phyloP scores from a whole-genome alignment of 2,888 invertebrate genomes.

The Stenolophus ochropezus region DNA sequence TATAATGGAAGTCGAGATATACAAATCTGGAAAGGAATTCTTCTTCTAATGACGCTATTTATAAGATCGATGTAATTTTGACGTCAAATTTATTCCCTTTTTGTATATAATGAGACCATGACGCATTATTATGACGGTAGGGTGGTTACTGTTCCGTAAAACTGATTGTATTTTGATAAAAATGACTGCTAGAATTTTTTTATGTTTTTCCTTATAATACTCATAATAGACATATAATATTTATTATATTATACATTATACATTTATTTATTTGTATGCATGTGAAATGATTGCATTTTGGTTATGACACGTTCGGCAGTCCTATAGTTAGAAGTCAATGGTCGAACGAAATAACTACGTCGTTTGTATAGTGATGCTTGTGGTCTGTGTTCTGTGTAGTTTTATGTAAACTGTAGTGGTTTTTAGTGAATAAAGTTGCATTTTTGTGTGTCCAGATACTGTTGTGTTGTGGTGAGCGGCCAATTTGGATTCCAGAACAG shows the following conservation, averaged over 20 bases:
- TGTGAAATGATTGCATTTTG: too few relatives aligned
- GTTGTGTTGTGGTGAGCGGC: background rate
- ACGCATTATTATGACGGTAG: background rate
- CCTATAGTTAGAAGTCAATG: too few relatives aligned
- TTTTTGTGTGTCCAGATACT: background rate
- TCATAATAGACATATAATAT: too few relatives aligned
- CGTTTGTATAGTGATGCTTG: background rate
- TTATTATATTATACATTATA: too few relatives aligned
- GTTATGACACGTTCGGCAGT: too few relatives aligned
- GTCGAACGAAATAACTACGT: background rate
- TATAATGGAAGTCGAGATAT: background rate
- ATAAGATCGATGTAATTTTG: constrained; percentile 7
- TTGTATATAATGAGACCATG: background rate
- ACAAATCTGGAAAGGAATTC: constrained; percentile 3
- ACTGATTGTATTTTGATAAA: background rate
- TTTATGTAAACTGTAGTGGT: background rate
- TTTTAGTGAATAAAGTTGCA: background rate
- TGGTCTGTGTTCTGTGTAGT: background rate
- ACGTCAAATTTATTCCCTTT: constrained; percentile 7
- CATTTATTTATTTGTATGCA: too few relatives aligned
- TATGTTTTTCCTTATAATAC: too few relatives aligned
- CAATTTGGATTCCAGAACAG: constrained; percentile 23
- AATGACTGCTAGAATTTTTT: too few relatives aligned
- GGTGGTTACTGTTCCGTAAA: background rate
- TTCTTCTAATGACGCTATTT: constrained; percentile 1